Evolutionary conservation across 2,888 invertebrate genomes (phyloP), one percentile per base, ranked within the genome.

Genomic region (Papilio elwesi): DNA sequence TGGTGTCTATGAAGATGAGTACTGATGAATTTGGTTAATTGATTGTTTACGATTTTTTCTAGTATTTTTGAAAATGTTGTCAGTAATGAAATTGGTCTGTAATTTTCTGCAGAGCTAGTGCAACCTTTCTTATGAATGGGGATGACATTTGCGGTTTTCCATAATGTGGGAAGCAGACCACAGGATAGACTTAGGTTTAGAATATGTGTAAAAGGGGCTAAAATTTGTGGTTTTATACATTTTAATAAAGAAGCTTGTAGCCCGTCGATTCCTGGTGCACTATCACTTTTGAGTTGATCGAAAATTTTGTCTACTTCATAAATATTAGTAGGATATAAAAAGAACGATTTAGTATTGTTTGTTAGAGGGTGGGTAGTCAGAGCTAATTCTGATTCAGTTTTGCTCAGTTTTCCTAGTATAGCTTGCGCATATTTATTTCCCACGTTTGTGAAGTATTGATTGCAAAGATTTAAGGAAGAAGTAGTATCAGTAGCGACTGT

Each of bases 371-470:
- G 11, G 13, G 8, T 9, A 26, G 8, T 51, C 10, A 36, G 36
- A 12, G 48, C 26, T 15, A 47, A 5, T 63, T 43, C 43, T 1
- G 63, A 64, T 64, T 64, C 48, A 15, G 64, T 47, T 47, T 47
- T 47, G 15, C 43, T 64, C 13, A 65, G 12, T 13, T 49, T 65
- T 4, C 6, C 13, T 55, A 55, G 55, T 16, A 53, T 53, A 2
- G 53, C 16, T 57, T 53, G 53, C 6, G 53, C 53, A 16, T 53
- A 53, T 53, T 16, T 9, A 4, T 64, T 64, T 47, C 64, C 48
- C 8, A 64, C 48, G 48, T 48, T 64, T 10, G 48, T 6, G 26
- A 64, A 64, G 11, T 64, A 53, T 53, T 53, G 16, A 16, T 53
- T 53, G 53, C 53, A 53, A 16, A 16, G 16, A 53, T 53, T 53